phyloP scores from a whole-genome alignment of 1,140 invertebrate genomes.

The Anastatus disparis region DNA sequence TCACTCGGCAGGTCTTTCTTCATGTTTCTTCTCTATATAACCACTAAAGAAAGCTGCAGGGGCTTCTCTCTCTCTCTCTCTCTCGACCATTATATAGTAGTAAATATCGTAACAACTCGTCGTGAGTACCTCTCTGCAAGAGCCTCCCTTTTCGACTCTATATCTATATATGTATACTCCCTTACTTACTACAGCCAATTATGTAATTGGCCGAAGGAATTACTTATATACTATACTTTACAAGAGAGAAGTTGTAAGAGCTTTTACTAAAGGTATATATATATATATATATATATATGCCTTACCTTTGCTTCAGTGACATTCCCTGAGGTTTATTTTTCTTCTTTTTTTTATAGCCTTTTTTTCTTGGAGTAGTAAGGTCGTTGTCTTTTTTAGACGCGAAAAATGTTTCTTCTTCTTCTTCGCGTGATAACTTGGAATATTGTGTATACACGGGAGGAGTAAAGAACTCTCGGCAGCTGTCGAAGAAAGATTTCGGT shows the following conservation, averaged over 20 bases:
- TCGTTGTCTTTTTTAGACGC: conserved; percentile 51
- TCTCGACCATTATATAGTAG: conserved; percentile 65
- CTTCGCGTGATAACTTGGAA: background rate
- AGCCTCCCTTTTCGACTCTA: conserved; percentile 4
- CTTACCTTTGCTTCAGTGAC: conserved; percentile 64
- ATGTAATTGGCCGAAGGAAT: conserved; percentile 68
- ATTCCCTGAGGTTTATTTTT: conserved; percentile 63
- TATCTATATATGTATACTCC: no score
- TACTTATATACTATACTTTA: conserved; percentile 60
- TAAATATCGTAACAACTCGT: conserved; percentile 67
- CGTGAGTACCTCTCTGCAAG: conserved; percentile 29
- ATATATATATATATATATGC: no score
- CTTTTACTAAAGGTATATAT: no score
- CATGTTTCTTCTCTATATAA: no score
- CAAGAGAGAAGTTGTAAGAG: no score
- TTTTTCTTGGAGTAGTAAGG: conserved; percentile 59
- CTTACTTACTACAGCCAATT: conserved; percentile 61
- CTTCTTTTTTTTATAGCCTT: conserved; percentile 62
- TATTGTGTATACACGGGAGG: conserved; percentile 15
- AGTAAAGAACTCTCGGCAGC: conserved; percentile 2
- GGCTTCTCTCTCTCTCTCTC: no score
- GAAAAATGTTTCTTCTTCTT: background rate
- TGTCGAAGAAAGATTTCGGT: conserved; percentile 23
- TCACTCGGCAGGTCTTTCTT: no score
- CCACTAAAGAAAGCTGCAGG: conserved; percentile 36